These are phyloP conservation scores for Todus mexicanus DNA, from an alignment of 2,797 vertebrate genomes.

Conservation along the genomic window DNA sequence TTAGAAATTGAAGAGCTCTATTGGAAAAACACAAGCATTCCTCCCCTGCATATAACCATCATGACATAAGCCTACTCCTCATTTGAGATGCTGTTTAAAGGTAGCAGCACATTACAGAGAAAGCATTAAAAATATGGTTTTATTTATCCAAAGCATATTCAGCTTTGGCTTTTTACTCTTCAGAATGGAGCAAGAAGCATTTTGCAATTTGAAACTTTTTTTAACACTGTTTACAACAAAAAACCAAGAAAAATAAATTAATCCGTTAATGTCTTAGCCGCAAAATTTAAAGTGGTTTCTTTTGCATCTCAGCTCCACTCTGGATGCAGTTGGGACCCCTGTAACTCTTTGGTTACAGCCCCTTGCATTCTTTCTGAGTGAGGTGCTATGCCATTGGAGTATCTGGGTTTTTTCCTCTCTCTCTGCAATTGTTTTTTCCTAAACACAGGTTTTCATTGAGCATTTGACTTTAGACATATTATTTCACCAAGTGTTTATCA, in stretches of 20 bases:
- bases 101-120: not conserved
- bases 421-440: conserved; percentile 10
- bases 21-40: not conserved
- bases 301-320: not conserved
- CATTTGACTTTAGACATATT: not conserved
- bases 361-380: too few relatives aligned
- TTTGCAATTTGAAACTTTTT: not conserved
- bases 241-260: not conserved
- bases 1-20: not conserved
- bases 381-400: not conserved
- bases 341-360: not conserved
- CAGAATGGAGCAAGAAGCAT: not conserved
- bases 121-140: not conserved
- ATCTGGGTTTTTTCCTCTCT: not conserved
- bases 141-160: not conserved
- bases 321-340: not conserved
- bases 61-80: not conserved
- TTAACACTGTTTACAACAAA: too few relatives aligned
- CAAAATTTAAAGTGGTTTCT: not conserved
- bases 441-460: not conserved
- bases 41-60: not conserved
- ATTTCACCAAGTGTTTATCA: conserved; percentile 52
- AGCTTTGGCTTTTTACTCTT: not conserved
- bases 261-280: not conserved
- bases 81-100: not conserved